Percentiles rank a stretch among this genome's conserved stretches.
These are phyloP conservation scores for Xylophagus ater DNA, from an alignment of 2,888 invertebrate genomes.

Conservation along the genomic window DNA sequence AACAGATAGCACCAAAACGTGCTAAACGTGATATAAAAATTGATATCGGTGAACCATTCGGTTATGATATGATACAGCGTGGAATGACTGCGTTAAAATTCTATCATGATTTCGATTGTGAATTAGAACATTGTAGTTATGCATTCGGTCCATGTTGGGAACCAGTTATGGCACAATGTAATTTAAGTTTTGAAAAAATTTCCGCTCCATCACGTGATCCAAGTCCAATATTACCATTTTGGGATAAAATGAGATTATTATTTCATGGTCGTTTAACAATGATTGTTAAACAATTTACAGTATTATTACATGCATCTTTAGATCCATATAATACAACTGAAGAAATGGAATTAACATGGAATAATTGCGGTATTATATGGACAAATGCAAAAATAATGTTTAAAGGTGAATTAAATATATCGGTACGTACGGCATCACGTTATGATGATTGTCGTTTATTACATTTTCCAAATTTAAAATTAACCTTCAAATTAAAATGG, in stretches of 20 bases:
- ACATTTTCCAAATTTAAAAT: conserved; percentile 77
- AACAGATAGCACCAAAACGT: conserved; percentile 63
- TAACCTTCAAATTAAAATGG: conserved; percentile 81
- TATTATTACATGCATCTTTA: conserved; percentile 86
- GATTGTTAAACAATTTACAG: conserved; percentile 76
- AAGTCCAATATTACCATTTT: conserved; percentile 86
- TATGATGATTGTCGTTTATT: conserved; percentile 95
- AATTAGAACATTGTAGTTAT: conserved; percentile 77
- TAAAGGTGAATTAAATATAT: conserved; percentile 88
- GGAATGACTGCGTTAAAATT: conserved; percentile 92
- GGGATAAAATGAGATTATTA: conserved; percentile 91
- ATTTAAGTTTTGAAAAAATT: conserved; percentile 72
- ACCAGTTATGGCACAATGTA: conserved; percentile 52
- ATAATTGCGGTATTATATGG: conserved; percentile 88
- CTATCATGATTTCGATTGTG: conserved; percentile 95
- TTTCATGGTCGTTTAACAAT: conserved; percentile 88
- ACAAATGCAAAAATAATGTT: conserved; percentile 85
- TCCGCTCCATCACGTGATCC: conserved; percentile 83
- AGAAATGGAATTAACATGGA: conserved; percentile 97
- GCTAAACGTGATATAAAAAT: conserved; percentile 42
- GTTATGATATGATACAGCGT: conserved; percentile 67
- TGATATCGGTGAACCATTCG: conserved; percentile 76
- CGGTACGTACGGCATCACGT: conserved; percentile 93
- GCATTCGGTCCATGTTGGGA: conserved; percentile 99
- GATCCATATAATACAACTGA: conserved; percentile 99